phyloP scores from a whole-genome alignment of 64 coral and sea anemone species.

The Dendronephthya gigantea region DNA sequence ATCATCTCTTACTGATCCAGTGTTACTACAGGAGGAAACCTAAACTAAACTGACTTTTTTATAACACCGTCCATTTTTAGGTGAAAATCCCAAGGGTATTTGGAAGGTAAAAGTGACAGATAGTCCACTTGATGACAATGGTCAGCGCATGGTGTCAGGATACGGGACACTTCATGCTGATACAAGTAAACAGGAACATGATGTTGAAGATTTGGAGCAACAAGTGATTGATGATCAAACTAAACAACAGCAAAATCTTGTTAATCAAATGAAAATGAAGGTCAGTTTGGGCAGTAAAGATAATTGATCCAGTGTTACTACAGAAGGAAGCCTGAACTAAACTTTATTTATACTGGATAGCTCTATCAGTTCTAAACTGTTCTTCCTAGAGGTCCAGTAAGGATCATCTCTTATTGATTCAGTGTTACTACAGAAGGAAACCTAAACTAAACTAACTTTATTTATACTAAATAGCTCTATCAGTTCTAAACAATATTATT shows the following conservation, averaged over 20 bases:
- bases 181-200: slow-evolving; percentile 93
- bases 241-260: slow-evolving; percentile 65
- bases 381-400: no score
- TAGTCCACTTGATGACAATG: slow-evolving; percentile 85
- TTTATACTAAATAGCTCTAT: no score
- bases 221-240: slow-evolving; percentile 99
- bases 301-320: no score
- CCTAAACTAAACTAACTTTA: neutral
- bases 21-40: no score
- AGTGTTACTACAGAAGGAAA: no score
- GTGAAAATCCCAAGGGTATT: slow-evolving; percentile 77
- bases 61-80: neutral
- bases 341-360: neutral
- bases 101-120: slow-evolving; percentile 86
- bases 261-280: slow-evolving; percentile 53
- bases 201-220: slow-evolving; percentile 87
- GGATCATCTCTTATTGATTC: no score
- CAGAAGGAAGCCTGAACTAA: no score
- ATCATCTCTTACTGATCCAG: no score
- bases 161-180: slow-evolving; percentile 82
- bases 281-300: slow-evolving; percentile 32
- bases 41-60: no score
- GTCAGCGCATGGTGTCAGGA: slow-evolving; percentile 70
- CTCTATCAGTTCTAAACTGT: no score
- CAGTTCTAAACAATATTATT: neutral